A percentile compares a stretch with the other conserved stretches of the same genome.
These are phyloP conservation scores for Melopsittacus undulatus DNA, from an alignment of 2,797 vertebrate genomes.

Conservation along the genomic window DNA sequence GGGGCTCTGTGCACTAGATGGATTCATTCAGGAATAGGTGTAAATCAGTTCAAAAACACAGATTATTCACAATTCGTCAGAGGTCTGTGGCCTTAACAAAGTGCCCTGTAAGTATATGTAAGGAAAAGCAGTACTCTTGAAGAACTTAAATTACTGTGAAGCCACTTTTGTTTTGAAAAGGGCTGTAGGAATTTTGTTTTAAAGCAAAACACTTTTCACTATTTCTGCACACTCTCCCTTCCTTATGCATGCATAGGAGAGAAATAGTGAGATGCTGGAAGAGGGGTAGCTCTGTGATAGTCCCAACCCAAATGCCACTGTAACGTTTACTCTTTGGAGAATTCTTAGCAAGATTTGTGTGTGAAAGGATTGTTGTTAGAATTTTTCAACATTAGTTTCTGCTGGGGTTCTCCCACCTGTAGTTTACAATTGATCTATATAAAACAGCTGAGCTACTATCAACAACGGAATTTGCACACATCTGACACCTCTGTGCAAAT, in stretches of 20 bases:
- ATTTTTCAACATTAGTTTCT: neutral
- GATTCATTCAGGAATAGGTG: neutral
- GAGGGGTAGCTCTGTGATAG: neutral
- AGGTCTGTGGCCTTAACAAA: neutral
- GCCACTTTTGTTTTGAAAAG: neutral
- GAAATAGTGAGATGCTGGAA: neutral
- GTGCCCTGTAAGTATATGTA: neutral
- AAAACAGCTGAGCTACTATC: neutral
- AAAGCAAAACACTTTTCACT: neutral
- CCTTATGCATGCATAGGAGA: neutral
- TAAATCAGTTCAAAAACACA: neutral
- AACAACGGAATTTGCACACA: neutral
- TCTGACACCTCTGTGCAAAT: neutral
- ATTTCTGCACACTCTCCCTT: neutral
- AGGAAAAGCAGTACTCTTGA: neutral
- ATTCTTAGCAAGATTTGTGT: neutral
- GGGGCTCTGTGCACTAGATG: neutral
- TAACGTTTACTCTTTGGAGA: neutral
- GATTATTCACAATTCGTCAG: neutral
- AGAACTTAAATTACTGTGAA: neutral
- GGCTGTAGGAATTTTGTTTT: neutral
- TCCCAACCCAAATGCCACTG: neutral
- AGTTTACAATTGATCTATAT: neutral
- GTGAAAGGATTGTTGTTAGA: neutral
- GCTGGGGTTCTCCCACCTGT: neutral